phyloP scores from a whole-genome alignment of 2,797 vertebrate species.

The Hylomyscus alleni region DNA sequence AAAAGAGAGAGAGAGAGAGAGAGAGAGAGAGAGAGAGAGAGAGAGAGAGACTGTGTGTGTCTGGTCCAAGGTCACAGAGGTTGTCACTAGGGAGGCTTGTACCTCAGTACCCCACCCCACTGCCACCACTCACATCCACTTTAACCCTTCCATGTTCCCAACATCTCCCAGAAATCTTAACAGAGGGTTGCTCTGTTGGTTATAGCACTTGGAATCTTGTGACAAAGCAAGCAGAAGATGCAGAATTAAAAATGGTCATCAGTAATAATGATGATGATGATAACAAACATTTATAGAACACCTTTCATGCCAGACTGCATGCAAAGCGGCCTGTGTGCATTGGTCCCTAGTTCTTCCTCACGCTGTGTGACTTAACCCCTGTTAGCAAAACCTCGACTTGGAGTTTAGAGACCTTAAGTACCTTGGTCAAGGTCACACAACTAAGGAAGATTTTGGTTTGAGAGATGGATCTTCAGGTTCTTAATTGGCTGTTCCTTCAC shows the following conservation, averaged over 20 bases:
- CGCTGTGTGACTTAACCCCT: background rate
- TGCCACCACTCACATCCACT: background rate
- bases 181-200: background rate
- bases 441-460: background rate
- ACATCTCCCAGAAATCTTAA: background rate
- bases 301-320: constrained; percentile 2
- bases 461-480: background rate
- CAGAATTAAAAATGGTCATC: background rate
- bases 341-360: background rate
- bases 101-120: background rate
- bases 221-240: background rate
- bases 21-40: background rate
- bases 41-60: background rate
- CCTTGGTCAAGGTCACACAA: constrained; percentile 70
- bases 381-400: background rate
- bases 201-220: background rate
- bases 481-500: too few species aligned
- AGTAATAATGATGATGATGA: background rate
- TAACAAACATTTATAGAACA: background rate
- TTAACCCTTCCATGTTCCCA: constrained; percentile 44
- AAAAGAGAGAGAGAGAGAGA: background rate
- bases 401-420: background rate
- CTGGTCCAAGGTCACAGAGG: constrained; percentile 79
- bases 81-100: constrained; percentile 12
- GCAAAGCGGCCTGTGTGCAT: background rate